Conservation (phyloP, 2,888 invertebrate species). For the Hemaris fuciformis region DNA sequence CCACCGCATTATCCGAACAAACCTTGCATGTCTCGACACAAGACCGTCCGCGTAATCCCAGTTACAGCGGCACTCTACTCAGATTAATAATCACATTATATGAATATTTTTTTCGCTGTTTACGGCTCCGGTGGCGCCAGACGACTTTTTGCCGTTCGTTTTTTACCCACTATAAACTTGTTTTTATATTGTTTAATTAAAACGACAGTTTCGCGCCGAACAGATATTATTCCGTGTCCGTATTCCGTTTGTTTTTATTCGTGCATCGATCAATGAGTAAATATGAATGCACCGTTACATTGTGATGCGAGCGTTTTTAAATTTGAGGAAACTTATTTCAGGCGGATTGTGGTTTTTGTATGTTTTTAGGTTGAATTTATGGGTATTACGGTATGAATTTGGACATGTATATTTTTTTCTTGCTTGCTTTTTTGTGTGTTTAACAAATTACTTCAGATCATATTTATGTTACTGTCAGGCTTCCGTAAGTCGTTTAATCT, state of each 20-base stretch:
- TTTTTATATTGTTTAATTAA: slow-evolving; percentile 16
- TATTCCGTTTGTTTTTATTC: slow-evolving; percentile 1
- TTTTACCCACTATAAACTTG: slow-evolving; percentile 12
- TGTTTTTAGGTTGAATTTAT: background rate
- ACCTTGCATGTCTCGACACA: slow-evolving; percentile 37
- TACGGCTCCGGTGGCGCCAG: slow-evolving; percentile 62
- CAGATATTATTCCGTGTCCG: slow-evolving; percentile 18
- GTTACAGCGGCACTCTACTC: slow-evolving; percentile 44
- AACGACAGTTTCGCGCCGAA: slow-evolving; percentile 32
- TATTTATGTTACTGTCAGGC: no score
- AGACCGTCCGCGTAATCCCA: slow-evolving; percentile 53
- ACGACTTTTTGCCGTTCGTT: slow-evolving; percentile 20
- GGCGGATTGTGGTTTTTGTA: background rate
- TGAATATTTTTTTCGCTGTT: slow-evolving; percentile 47
- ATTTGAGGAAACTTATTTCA: background rate
- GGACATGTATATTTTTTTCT: no score
- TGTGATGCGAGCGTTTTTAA: background rate
- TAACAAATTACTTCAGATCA: no score
- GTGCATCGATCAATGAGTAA: slow-evolving; percentile 1
- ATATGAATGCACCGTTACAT: background rate
- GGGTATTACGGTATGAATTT: background rate
- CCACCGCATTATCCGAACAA: background rate
- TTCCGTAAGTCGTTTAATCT: no score
- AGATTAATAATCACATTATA: slow-evolving; percentile 68
- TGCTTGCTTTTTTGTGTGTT: no score